Conservation (phyloP, 2,797 vertebrate genomes). For the Brotula barbata region DNA sequence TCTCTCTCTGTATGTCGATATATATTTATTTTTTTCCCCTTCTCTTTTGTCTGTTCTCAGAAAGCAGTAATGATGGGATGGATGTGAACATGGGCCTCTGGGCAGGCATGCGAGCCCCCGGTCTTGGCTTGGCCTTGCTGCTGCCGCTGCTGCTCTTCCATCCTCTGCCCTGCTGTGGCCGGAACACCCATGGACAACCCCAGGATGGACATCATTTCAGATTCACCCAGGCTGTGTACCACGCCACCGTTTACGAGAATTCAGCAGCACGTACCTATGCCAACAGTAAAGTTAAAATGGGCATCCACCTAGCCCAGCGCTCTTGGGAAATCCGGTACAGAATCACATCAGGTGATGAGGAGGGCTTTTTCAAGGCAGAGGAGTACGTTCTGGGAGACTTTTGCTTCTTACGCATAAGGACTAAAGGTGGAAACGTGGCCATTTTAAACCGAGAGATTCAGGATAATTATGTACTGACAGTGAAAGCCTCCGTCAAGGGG, state of each 20-base stretch:
- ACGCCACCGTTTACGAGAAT: slow-evolving; percentile 93
- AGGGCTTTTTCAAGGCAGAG: slow-evolving; percentile 97
- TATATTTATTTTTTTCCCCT: too few relatives aligned
- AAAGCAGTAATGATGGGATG: slow-evolving; percentile 91
- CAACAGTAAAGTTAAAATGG: slow-evolving; percentile 93
- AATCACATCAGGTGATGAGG: slow-evolving; percentile 94
- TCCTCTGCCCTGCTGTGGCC: slow-evolving; percentile 69
- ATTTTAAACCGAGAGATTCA: slow-evolving; percentile 97
- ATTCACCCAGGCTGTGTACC: slow-evolving; percentile 91
- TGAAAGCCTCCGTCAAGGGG: slow-evolving; percentile 94
- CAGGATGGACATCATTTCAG: slow-evolving; percentile 79
- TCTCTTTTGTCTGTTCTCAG: slow-evolving; percentile 50
- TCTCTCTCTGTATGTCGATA: too few relatives aligned
- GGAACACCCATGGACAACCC: slow-evolving; percentile 65
- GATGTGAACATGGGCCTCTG: slow-evolving; percentile 89
- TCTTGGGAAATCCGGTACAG: slow-evolving; percentile 96
- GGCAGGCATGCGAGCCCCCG: slow-evolving; percentile 83
- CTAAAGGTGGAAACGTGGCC: slow-evolving; percentile 97
- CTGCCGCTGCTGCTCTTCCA: slow-evolving; percentile 79
- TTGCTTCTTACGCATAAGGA: slow-evolving; percentile 96
- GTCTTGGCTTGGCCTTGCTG: slow-evolving; percentile 80
- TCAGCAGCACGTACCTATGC: slow-evolving; percentile 95
- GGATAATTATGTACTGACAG: slow-evolving; percentile 92
- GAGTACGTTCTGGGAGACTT: slow-evolving; percentile 95
- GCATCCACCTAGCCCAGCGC: slow-evolving; percentile 85